Evolutionary conservation across 2,888 invertebrate species (phyloP).

Genomic region (Erpobdella octoculata): DNA sequence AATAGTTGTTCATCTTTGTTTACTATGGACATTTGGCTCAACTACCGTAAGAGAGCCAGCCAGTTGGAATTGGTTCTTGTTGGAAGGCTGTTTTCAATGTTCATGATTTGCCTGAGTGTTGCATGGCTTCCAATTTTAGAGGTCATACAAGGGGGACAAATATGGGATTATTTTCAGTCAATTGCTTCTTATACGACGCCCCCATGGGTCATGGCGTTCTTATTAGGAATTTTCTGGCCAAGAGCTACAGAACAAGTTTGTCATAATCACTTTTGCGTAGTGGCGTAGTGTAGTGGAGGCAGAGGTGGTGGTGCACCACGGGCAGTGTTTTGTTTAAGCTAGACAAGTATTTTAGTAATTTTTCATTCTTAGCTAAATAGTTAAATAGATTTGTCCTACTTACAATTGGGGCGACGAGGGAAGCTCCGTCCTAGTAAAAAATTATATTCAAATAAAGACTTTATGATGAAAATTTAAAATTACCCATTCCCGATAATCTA

Average conservation of each 20-base stretch:
- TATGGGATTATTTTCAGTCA: constrained; percentile 42
- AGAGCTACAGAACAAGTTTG: constrained; percentile 40
- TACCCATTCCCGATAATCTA: too few species aligned
- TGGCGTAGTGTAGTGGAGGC: too few species aligned
- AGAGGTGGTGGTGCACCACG: too few species aligned
- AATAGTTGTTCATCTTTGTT: constrained; percentile 55
- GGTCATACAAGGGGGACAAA: constrained; percentile 36
- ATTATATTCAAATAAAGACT: too few species aligned
- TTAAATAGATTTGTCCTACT: too few species aligned
- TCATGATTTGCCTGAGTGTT: constrained; percentile 49
- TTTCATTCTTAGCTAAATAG: too few species aligned
- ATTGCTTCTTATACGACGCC: constrained; percentile 40
- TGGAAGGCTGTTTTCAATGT: constrained; percentile 46
- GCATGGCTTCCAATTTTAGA: constrained; percentile 52
- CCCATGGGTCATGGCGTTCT: constrained; percentile 41
- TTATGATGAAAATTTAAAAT: too few species aligned
- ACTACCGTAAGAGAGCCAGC: constrained; percentile 32
- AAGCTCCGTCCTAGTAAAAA: too few species aligned
- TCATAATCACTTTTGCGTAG: too few species aligned
- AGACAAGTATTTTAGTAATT: too few species aligned
- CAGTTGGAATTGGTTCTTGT: constrained; percentile 39
- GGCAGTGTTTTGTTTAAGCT: too few species aligned
- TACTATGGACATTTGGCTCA: constrained; percentile 53
- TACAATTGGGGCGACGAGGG: too few species aligned
- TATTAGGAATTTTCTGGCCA: constrained; percentile 41